phyloP scores from a whole-genome alignment of 53 echinoderm and acorn worm genomes.

The Mesocentrotus franciscanus region DNA sequence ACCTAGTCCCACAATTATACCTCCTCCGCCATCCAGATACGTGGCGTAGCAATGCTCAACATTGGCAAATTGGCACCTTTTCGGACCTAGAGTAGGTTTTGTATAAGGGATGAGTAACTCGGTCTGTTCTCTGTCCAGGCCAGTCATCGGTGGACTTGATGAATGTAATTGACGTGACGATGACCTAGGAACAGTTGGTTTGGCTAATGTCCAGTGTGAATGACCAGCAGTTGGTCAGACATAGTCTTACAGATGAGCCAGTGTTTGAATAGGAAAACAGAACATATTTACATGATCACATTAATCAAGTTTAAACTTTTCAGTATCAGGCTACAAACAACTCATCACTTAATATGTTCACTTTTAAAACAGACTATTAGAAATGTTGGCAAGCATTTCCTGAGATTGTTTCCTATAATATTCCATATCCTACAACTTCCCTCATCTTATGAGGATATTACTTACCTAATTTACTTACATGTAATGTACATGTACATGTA shows the following conservation, averaged over 20 bases:
- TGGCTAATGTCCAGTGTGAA: slow-evolving; percentile 43
- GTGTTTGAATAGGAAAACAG: background rate
- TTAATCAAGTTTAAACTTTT: too few species aligned
- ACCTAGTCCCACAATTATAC: background rate
- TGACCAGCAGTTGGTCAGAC: slow-evolving; percentile 12
- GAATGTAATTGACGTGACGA: slow-evolving; percentile 22
- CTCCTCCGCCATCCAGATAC: background rate
- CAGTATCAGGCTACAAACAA: too few species aligned
- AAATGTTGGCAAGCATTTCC: too few species aligned
- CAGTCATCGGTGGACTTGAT: background rate
- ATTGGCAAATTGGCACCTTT: background rate
- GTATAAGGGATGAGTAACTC: background rate
- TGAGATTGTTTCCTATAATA: too few species aligned
- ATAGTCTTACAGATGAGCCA: background rate
- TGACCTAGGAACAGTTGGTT: slow-evolving; percentile 38
- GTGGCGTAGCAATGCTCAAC: background rate
- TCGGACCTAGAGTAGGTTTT: background rate
- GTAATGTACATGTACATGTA: too few species aligned
- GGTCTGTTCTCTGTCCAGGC: background rate
- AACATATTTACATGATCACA: too few species aligned
- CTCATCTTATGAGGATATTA: too few species aligned
- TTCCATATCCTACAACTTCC: too few species aligned
- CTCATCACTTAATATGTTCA: too few species aligned
- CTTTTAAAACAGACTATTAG: too few species aligned
- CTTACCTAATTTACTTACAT: too few species aligned